Evolutionary conservation across 2,888 invertebrate genomes (phyloP).

Genomic region (Vanessa cardui): DNA sequence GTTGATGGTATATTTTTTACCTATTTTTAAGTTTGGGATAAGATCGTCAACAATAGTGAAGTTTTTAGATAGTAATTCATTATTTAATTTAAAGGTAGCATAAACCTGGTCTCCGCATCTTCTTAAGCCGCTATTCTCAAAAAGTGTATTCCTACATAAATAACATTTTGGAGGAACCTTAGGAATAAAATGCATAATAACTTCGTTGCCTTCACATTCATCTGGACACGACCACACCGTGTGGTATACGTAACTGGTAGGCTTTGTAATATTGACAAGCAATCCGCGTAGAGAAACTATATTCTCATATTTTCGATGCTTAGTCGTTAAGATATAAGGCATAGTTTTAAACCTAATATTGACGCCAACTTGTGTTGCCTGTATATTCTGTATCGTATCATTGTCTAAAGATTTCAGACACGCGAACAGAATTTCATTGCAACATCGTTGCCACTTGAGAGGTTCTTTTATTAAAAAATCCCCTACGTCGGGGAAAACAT

Average conservation of each 20-base stretch:
- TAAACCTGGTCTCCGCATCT: conserved; percentile 68
- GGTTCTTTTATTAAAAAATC: conserved; percentile 64
- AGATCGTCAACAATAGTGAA: conserved; percentile 65
- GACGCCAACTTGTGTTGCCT: conserved; percentile 59
- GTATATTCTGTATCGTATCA: conserved; percentile 47
- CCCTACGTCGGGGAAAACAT: conserved; percentile 58
- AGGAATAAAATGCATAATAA: conserved; percentile 66
- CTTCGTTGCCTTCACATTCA: conserved; percentile 71
- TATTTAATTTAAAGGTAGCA: conserved; percentile 57
- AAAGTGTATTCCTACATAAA: conserved; percentile 62
- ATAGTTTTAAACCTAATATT: conserved; percentile 59
- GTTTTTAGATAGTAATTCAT: conserved; percentile 50
- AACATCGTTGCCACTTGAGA: conserved; percentile 56
- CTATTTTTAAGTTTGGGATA: conserved; percentile 57
- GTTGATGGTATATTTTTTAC: conserved; percentile 55
- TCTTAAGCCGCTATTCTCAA: conserved; percentile 70
- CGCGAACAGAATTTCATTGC: conserved; percentile 64
- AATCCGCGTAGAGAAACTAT: conserved; percentile 58
- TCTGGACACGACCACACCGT: conserved; percentile 78
- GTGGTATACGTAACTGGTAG: conserved; percentile 64
- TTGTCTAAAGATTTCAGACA: conserved; percentile 56
- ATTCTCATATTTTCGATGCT: conserved; percentile 52
- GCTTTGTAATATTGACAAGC: conserved; percentile 60
- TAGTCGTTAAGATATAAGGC: conserved; percentile 47
- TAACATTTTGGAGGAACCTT: conserved; percentile 67